phyloP scores from a whole-genome alignment of 37 sponge, comb jelly and placozoan species.

The Mnemiopsis leidyi region DNA sequence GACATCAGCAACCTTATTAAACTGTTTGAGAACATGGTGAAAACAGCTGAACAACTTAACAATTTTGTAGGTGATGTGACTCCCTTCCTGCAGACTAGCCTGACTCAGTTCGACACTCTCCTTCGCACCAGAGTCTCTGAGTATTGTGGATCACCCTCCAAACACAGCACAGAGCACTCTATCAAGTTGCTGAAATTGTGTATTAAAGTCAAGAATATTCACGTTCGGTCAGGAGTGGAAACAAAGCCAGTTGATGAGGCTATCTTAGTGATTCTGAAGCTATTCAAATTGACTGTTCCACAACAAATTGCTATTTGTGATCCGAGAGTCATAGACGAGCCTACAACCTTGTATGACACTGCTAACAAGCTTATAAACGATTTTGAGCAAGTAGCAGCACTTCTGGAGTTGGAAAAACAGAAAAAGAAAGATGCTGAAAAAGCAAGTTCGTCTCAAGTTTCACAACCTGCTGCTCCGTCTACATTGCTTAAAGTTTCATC shows the following conservation, averaged over 20 bases:
- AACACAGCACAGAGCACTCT: slow-evolving; percentile 49
- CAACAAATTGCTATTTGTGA: slow-evolving; percentile 21
- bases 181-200: slow-evolving; percentile 56
- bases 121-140: slow-evolving; percentile 37
- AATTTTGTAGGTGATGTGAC: slow-evolving; percentile 63
- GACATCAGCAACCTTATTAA: slow-evolving; percentile 57
- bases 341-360: background rate
- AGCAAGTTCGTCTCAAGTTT: background rate
- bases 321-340: slow-evolving; percentile 15
- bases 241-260: slow-evolving; percentile 63
- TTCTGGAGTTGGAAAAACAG: slow-evolving; percentile 61
- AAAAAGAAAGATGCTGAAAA: background rate
- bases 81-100: slow-evolving; percentile 39
- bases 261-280: slow-evolving; percentile 41
- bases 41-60: slow-evolving; percentile 63
- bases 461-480: background rate
- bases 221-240: background rate
- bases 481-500: no score
- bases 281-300: slow-evolving; percentile 50
- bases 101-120: slow-evolving; percentile 56
- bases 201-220: slow-evolving; percentile 48
- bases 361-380: slow-evolving; percentile 42
- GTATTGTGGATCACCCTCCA: background rate
- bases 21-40: slow-evolving; percentile 59
- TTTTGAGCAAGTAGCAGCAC: slow-evolving; percentile 46